Evolutionary conservation across 2,113 vertebrate genomes (phyloP), one percentile per base, ranked within the genome.

Genomic region (Trichomycterus rosablanca): DNA sequence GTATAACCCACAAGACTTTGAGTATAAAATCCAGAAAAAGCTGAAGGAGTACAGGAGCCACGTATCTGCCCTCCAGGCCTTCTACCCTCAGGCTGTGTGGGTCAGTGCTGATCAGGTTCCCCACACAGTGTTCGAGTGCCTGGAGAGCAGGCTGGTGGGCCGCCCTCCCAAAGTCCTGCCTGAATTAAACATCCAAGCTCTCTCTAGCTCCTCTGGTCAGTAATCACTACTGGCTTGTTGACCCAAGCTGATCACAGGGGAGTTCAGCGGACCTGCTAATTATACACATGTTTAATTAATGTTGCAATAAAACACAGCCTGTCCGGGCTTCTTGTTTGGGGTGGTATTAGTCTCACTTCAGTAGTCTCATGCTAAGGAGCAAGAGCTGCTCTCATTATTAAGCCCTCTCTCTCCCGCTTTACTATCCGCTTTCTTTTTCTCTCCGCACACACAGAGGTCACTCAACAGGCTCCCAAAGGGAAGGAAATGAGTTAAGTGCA

Each of bases 101-200:
- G 5, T 97, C 63, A 89, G 91, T 0, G 91, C 88, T 18, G 93
- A 96, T 74, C 93, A 93, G 81, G 92, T 94, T 62, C 89, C 92
- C 0, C 76, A 87, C 30, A 81, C 68, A 0, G 77, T 98, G 63
- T 94, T 90, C 20, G 92, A 95, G 74, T 82, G 84, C 55, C 76
- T 97, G 39, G 92, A 95, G 79, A 92, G 91, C 20, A 84, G 83
- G 2, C 68, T 94, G 62, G 77, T 91, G 26, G 85, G 80, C 0
- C 84, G 85, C 1, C 75, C 87, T 46, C 86, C 88, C 56, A 54
- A 12, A 42, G 51, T 77, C 50, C 9, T 58, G 42, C 30, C 65
- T 44, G 43, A 56, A 65, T 65, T 65, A 65, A 65, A 65, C 52
- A 40, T 15, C 46, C 34, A 52, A 14, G 28, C 15, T 12, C 26